Percentiles rank a stretch among this genome's conserved stretches.
Conservation (phyloP, 2,797 vertebrate genomes). For the Sebastes iracundus region DNA sequence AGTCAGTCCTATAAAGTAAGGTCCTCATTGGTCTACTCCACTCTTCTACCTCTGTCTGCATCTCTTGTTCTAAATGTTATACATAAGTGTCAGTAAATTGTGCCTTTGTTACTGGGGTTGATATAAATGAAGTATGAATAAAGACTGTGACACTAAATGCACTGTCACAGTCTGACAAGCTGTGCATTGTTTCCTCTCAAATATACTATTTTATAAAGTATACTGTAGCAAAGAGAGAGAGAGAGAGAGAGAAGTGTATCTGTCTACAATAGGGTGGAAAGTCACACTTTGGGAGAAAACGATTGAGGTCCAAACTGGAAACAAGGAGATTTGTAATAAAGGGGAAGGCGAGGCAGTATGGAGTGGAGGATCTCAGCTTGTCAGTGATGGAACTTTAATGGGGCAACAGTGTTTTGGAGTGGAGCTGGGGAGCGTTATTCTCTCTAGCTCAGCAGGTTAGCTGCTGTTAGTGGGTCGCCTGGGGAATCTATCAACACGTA, state of each 20-base stretch:
- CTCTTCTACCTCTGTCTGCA: not conserved
- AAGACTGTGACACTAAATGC: not conserved
- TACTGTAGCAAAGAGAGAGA: not conserved
- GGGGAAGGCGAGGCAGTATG: not conserved
- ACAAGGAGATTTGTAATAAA: slow-evolving; percentile 1
- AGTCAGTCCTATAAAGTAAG: slow-evolving; percentile 88
- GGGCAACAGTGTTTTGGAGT: slow-evolving; percentile 35
- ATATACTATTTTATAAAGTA: not conserved
- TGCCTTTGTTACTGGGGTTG: not conserved
- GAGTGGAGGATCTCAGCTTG: slow-evolving; percentile 30
- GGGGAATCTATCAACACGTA: slow-evolving; percentile 44
- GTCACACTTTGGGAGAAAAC: not conserved
- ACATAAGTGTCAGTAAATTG: not conserved
- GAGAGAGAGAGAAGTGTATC: not conserved
- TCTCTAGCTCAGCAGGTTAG: slow-evolving; percentile 60
- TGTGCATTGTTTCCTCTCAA: not conserved
- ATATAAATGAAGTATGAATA: not conserved
- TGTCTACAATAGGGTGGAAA: not conserved
- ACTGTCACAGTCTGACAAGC: not conserved
- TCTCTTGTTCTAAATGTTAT: not conserved
- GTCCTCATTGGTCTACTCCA: not conserved
- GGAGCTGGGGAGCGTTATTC: slow-evolving; percentile 28
- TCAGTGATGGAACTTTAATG: slow-evolving; percentile 51
- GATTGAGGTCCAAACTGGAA: slow-evolving; percentile 6
- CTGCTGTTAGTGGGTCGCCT: slow-evolving; percentile 35